Evolutionary conservation across 2,797 vertebrate genomes (phyloP).

Genomic region (Sebastes oblongus): DNA sequence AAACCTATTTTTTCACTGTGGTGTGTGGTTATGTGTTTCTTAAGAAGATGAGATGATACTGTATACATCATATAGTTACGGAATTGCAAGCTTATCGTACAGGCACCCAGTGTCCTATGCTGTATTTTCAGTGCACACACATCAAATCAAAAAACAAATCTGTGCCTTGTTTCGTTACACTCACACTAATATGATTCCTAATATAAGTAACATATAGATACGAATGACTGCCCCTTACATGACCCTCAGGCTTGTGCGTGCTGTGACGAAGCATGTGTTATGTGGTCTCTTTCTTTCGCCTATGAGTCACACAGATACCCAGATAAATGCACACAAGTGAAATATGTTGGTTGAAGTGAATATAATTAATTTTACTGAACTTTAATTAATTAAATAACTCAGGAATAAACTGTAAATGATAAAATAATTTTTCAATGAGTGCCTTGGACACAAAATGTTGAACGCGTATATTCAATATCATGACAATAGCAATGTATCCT

Average conservation of each 20-base stretch:
- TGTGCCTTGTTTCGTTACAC: neutral
- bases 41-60: neutral
- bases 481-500: too few species aligned
- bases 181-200: neutral
- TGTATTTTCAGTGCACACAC: neutral
- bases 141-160: slow-evolving; percentile 8
- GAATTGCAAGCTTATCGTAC: neutral
- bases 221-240: neutral
- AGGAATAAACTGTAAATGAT: neutral
- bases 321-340: neutral
- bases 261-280: neutral
- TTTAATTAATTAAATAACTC: neutral
- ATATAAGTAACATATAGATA: neutral
- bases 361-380: neutral
- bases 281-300: neutral
- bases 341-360: neutral
- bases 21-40: neutral
- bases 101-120: neutral
- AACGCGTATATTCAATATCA: neutral
- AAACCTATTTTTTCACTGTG: neutral
- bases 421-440: neutral
- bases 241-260: neutral
- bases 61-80: slow-evolving; percentile 19
- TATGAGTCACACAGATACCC: neutral
- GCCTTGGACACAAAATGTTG: neutral